Evolutionary conservation across 1,140 invertebrate genomes (phyloP).

Genomic region (Drosophila sechellia): DNA sequence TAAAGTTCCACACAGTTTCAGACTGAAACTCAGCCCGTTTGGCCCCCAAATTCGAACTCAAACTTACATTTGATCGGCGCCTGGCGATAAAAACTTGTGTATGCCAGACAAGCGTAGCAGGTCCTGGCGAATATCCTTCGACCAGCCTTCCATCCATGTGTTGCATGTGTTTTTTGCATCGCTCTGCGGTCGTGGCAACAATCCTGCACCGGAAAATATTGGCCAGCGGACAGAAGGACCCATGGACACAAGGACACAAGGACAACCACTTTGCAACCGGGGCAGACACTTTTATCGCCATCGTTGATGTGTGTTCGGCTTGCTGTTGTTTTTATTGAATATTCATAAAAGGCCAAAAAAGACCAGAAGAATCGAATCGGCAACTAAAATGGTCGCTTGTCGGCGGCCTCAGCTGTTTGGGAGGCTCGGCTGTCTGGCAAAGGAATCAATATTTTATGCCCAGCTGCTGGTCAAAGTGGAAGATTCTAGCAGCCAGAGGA

Average conservation of each 20-base stretch:
- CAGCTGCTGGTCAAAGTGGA: conserved; percentile 43
- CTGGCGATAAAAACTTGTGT: conserved; percentile 70
- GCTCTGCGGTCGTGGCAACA: conserved; percentile 60
- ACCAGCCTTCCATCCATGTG: conserved; percentile 24
- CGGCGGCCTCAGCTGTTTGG: conserved; percentile 46
- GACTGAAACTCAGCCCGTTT: conserved; percentile 4
- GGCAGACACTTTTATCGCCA: conserved; percentile 75
- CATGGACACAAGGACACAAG: background rate
- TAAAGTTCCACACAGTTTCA: conserved; percentile 60
- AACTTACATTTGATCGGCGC: conserved; percentile 42
- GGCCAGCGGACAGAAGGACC: conserved; percentile 12
- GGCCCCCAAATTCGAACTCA: conserved; percentile 2
- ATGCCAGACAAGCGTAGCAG: conserved; percentile 32
- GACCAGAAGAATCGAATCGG: conserved; percentile 1
- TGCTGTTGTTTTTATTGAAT: conserved; percentile 80
- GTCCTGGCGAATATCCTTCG: conserved; percentile 8
- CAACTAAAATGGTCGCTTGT: conserved; percentile 12
- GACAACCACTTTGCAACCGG: conserved; percentile 35
- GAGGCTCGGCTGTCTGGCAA: conserved; percentile 32
- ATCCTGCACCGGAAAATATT: conserved; percentile 41
- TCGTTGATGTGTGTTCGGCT: conserved; percentile 30
- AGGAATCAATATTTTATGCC: conserved; percentile 78
- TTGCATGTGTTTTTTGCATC: conserved; percentile 47
- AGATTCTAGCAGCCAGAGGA: background rate
- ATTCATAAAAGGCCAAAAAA: conserved; percentile 79